phyloP scores from a whole-genome alignment of 2,113 vertebrate species.

The Pitta sordida region DNA sequence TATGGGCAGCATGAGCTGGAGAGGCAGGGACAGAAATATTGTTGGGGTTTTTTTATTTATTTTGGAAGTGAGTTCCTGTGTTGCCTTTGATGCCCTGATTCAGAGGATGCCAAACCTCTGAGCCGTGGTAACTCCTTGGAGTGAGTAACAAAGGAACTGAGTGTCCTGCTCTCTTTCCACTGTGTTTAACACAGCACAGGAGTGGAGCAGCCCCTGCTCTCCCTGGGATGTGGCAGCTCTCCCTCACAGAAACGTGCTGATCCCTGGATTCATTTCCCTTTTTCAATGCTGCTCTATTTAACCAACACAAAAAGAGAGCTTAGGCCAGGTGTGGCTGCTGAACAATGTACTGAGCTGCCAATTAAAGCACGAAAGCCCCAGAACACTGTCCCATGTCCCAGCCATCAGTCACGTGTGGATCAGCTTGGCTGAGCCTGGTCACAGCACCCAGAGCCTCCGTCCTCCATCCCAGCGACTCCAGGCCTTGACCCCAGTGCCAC shows the following conservation, averaged over 20 bases:
- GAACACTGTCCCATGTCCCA: not conserved
- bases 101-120: not conserved
- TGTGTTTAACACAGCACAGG: not conserved
- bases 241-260: not conserved
- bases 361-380: not conserved
- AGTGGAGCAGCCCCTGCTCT: not conserved
- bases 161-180: not conserved
- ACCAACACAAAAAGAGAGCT: not conserved
- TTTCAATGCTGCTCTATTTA: not conserved
- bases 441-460: not conserved
- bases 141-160: not conserved
- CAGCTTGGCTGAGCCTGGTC: not conserved
- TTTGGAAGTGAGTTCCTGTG: not conserved
- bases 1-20: not conserved
- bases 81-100: not conserved
- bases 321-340: not conserved
- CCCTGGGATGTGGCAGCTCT: not conserved
- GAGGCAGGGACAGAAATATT: not conserved
- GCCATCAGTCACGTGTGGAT: not conserved
- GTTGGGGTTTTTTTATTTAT: not conserved
- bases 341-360: not conserved
- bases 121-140: not conserved
- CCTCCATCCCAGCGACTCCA: not conserved
- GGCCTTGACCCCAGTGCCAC: accelerated
- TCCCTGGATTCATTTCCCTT: not conserved